Conservation (phyloP, 2,888 invertebrate species). For the Oscheius sp. region DNA sequence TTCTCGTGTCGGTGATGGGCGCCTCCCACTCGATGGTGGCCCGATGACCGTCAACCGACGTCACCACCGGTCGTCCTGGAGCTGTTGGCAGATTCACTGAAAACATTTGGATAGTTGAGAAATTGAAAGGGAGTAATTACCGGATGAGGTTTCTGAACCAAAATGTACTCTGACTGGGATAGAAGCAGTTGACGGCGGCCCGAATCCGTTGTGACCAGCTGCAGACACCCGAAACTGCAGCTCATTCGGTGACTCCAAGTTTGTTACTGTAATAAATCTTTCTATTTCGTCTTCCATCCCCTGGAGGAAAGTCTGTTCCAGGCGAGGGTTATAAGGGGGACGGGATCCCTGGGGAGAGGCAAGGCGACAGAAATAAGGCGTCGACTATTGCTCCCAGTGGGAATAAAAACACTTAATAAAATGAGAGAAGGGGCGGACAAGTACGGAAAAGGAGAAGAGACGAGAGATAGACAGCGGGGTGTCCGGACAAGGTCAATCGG, state of each 20-base stretch:
- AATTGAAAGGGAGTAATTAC: background rate
- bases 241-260: constrained; percentile 49
- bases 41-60: constrained; percentile 64
- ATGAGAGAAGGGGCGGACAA: constrained; percentile 8
- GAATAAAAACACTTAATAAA: constrained; percentile 28
- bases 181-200: constrained; percentile 66
- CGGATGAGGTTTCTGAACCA: constrained; percentile 3
- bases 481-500: constrained; percentile 26
- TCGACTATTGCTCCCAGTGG: background rate
- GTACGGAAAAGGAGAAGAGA: constrained; percentile 6
- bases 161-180: constrained; percentile 60
- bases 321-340: background rate
- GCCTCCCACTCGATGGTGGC: constrained; percentile 69
- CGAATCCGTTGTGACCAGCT: constrained; percentile 71
- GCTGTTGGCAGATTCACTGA: constrained; percentile 42
- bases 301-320: constrained; percentile 8
- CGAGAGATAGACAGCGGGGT: constrained; percentile 22
- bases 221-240: constrained; percentile 72
- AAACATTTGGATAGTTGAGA: background rate
- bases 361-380: constrained; percentile 9
- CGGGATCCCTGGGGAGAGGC: background rate
- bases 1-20: constrained; percentile 51
- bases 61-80: constrained; percentile 66
- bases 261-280: constrained; percentile 51
- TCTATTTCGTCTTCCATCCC: background rate